Conservation (phyloP, 2,113 vertebrate genomes). For the Recurvirostra avosetta region DNA sequence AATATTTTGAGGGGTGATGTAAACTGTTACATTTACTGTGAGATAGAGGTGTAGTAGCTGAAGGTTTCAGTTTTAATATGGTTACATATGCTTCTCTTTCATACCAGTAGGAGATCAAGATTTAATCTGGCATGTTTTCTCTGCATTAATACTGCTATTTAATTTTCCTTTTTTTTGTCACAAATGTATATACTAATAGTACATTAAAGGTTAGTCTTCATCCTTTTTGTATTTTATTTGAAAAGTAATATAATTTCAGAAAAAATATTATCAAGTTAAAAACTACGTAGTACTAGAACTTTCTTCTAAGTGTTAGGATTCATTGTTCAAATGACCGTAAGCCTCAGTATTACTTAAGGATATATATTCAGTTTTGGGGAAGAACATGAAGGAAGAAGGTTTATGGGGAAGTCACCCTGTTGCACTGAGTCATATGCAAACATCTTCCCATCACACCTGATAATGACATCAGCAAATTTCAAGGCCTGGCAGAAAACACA, state of each 20-base stretch:
- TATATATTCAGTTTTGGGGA: not conserved
- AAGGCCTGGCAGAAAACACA: not conserved
- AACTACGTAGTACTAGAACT: not conserved
- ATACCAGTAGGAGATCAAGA: not conserved
- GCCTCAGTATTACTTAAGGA: not conserved
- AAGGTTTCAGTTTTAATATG: not conserved
- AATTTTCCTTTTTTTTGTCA: not conserved
- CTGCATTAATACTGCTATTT: not conserved
- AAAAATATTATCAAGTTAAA: not conserved
- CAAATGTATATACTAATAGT: not conserved
- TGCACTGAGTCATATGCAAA: not conserved
- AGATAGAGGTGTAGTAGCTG: not conserved
- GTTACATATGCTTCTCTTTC: not conserved
- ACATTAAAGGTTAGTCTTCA: not conserved
- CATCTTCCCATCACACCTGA: not conserved
- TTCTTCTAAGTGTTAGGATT: not conserved
- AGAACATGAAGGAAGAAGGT: not conserved
- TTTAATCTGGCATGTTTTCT: not conserved
- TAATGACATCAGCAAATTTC: not conserved
- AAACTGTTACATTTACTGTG: not conserved
- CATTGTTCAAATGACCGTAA: not conserved
- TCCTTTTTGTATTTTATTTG: not conserved
- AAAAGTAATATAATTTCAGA: not conserved
- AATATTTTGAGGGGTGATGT: not conserved
- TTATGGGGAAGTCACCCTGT: not conserved